Percentiles rank a stretch among this genome's conserved stretches.
These are phyloP conservation scores for Cyprichromis sp. DNA, from an alignment of 2,113 vertebrate genomes.

Conservation along the genomic window DNA sequence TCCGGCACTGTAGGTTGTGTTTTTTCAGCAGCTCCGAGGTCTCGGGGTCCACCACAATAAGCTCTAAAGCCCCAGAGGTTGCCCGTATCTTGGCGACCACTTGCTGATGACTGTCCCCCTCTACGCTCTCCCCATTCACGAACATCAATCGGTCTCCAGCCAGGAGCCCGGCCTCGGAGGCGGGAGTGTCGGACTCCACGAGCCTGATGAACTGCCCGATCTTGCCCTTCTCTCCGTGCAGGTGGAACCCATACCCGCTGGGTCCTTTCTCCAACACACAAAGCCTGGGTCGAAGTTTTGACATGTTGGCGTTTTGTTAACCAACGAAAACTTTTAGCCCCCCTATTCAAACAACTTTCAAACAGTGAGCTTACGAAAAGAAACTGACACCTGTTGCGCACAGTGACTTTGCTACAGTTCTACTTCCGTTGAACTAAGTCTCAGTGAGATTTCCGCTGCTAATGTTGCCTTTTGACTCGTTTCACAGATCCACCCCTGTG, in stretches of 20 bases:
- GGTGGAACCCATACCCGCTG: slow-evolving; percentile 85
- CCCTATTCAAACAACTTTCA: not conserved
- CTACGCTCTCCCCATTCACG: slow-evolving; percentile 88
- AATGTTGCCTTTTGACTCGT: not conserved
- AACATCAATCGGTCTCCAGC: slow-evolving; percentile 84
- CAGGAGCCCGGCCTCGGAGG: slow-evolving; percentile 76
- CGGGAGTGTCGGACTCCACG: slow-evolving; percentile 84
- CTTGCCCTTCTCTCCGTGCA: slow-evolving; percentile 84
- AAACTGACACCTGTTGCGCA: slow-evolving; percentile 18
- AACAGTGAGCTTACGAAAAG: not conserved
- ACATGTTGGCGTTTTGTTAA: slow-evolving; percentile 14
- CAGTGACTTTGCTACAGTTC: not conserved
- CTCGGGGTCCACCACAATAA: slow-evolving; percentile 80
- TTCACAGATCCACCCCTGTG: not conserved
- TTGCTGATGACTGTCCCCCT: slow-evolving; percentile 87
- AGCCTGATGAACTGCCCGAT: slow-evolving; percentile 87
- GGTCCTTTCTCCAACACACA: slow-evolving; percentile 79
- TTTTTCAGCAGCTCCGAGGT: slow-evolving; percentile 72
- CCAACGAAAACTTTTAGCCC: not conserved
- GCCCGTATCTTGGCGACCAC: slow-evolving; percentile 85
- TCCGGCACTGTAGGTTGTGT: slow-evolving; percentile 65
- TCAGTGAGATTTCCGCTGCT: not conserved
- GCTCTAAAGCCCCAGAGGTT: slow-evolving; percentile 69
- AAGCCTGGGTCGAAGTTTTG: slow-evolving; percentile 73
- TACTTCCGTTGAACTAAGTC: slow-evolving; percentile 21